Percentiles rank a stretch among this genome's conserved stretches.
Evolutionary conservation across 2,797 vertebrate species (phyloP).

Genomic region (Propithecus perrieri): DNA sequence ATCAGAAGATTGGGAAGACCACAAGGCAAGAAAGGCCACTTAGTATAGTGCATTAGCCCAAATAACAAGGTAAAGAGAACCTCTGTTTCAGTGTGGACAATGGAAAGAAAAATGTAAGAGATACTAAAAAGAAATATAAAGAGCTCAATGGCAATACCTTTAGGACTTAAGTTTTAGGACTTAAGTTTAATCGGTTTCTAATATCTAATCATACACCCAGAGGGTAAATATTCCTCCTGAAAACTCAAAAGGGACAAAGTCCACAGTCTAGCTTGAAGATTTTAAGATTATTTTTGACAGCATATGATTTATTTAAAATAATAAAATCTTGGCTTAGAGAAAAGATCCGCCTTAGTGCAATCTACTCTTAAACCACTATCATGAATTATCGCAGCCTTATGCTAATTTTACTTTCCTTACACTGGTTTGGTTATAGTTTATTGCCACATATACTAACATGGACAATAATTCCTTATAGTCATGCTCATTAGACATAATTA

Average conservation of each 20-base stretch:
- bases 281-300: background rate
- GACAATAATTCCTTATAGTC: constrained; percentile 62
- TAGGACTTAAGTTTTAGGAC: no score
- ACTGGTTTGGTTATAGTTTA: constrained; percentile 54
- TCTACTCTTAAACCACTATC: background rate
- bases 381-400: constrained; percentile 25
- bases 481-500: constrained; percentile 1
- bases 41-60: background rate
- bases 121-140: background rate
- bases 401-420: constrained; percentile 59
- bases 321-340: background rate
- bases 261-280: background rate
- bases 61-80: background rate
- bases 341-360: background rate
- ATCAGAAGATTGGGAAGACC: background rate
- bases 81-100: background rate
- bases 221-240: background rate
- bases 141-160: background rate
- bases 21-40: background rate
- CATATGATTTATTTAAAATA: background rate
- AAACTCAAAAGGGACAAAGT: background rate
- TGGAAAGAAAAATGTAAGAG: background rate
- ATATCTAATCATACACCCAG: rapidly evolving
- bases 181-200: background rate
- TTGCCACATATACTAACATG: constrained; percentile 56